Conservation (phyloP, 2,797 vertebrate genomes). For the Sebastes hubbsi region DNA sequence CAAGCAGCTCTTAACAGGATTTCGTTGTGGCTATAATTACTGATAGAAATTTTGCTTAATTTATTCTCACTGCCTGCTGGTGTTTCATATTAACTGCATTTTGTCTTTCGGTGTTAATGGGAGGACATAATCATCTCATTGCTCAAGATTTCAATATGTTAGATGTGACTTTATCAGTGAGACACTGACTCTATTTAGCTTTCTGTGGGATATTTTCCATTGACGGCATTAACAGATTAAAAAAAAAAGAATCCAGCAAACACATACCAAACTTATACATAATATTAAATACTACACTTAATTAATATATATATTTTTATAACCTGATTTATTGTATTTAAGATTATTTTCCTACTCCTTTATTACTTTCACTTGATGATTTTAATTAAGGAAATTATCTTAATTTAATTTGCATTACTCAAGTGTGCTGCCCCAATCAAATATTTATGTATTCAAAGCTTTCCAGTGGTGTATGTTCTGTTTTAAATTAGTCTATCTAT, state of each 20-base stretch:
- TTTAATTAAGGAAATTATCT: neutral
- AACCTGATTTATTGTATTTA: neutral
- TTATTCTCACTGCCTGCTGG: slow-evolving; percentile 70
- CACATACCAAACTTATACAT: neutral
- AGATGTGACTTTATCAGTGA: slow-evolving; percentile 40
- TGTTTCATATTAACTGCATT: slow-evolving; percentile 67
- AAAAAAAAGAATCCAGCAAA: neutral
- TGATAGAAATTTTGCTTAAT: slow-evolving; percentile 76
- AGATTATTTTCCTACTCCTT: neutral
- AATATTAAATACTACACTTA: neutral
- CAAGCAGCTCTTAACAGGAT: slow-evolving; percentile 75
- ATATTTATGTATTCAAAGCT: neutral
- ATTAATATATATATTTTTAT: neutral
- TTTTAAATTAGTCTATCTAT: slow-evolving; percentile 70
- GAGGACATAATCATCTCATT: slow-evolving; percentile 61
- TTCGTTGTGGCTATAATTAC: slow-evolving; percentile 75
- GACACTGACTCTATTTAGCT: slow-evolving; percentile 11
- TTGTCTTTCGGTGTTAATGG: slow-evolving; percentile 64
- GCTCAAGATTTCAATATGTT: slow-evolving; percentile 42
- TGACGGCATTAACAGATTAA: neutral
- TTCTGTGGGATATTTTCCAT: neutral
- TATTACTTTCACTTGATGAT: neutral
- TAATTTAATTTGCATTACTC: neutral
- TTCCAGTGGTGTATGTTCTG: slow-evolving; percentile 45
- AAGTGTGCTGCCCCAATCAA: neutral